Base-by-base conservation (phyloP, 2,888 invertebrate genomes). In the Silvanus unidentatus region DNA sequence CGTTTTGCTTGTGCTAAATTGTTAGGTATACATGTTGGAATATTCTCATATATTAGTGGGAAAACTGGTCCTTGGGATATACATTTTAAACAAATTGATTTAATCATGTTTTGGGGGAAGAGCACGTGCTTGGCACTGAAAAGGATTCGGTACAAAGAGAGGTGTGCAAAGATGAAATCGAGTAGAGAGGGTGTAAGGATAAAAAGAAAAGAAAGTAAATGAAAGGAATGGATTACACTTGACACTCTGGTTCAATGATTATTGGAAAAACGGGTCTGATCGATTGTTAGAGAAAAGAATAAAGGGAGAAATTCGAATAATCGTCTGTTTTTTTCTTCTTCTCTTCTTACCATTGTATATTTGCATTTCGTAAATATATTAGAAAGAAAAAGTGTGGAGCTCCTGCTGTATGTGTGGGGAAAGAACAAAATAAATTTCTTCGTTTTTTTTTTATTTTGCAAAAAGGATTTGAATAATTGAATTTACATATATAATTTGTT, bases 401-500 rank as follows among this genome's bases (percentile, higher is more conserved):
- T n/a, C 15, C 15, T 37, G 13, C 15, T 15, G 37, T 37, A 12
- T 11, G 10, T 22, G 22, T 22, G 22, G 3, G 4, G 59, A 60
- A 62, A 64, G 62, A 62, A 55, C 61, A 60, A 66, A 63, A 63
- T 64, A 64, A 63, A 65, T 63, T 66, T 64, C 62, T 48, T 8
- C 8, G 22, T 22, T 22, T 8, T 22, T 3, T 22, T 22, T 22
- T 22, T 22, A 22, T 22, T 22, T 22, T 22, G 3, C 8, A 8
- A 57, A 49, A 56, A 54, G 62, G 63, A 66, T 66, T 64, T 65
- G 63, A 65, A 66, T 65, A 65, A 65, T 65, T 60, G 63, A 63
- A 65, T 65, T 64, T 65, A 61, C 62, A 57, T 63, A 62, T 63
- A 62, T 65, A 64, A 65, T 65, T 66, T 65, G 61, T 64, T 65